These are phyloP conservation scores for Geotria australis DNA, from an alignment of 2,797 vertebrate genomes.

Conservation along the genomic window DNA sequence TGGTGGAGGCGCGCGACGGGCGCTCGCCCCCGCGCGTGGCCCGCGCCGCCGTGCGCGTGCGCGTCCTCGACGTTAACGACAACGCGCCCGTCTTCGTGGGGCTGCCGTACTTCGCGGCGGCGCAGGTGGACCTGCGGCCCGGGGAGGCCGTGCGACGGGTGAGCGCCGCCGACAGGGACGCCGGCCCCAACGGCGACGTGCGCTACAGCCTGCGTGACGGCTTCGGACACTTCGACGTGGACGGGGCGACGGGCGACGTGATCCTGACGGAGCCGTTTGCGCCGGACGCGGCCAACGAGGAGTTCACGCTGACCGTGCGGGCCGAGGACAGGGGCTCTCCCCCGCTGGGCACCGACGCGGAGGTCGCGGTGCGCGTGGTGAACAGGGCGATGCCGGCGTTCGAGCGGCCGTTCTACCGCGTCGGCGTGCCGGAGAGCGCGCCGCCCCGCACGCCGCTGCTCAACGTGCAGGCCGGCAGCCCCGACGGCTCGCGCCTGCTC, in stretches of 20 bases:
- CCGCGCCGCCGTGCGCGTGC: slow-evolving; percentile 52
- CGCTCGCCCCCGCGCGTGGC: slow-evolving; percentile 51
- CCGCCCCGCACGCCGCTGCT: slow-evolving; percentile 47
- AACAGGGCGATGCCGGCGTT: slow-evolving; percentile 97
- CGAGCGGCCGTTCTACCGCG: slow-evolving; percentile 63
- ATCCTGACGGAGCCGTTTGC: slow-evolving; percentile 53
- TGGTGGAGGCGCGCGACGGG: slow-evolving; percentile 67
- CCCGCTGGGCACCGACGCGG: slow-evolving; percentile 31
- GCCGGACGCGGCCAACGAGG: slow-evolving; percentile 70
- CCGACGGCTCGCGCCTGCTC: slow-evolving; percentile 79
- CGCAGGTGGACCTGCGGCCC: slow-evolving; percentile 63
- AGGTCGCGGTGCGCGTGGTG: slow-evolving; percentile 78
- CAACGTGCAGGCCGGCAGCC: slow-evolving; percentile 73
- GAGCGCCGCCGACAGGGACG: slow-evolving; percentile 60
- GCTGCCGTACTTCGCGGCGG: slow-evolving; percentile 81
- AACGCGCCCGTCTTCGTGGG: slow-evolving; percentile 63
- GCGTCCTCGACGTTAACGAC: slow-evolving; percentile 71
- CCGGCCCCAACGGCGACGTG: slow-evolving; percentile 58
- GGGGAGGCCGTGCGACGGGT: slow-evolving; percentile 53
- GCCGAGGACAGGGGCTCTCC: slow-evolving; percentile 57
- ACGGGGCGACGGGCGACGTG: slow-evolving; percentile 34
- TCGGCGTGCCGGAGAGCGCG: slow-evolving; percentile 52
- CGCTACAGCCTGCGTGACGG: slow-evolving; percentile 56
- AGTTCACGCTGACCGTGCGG: slow-evolving; percentile 48
- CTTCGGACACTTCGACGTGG: slow-evolving; percentile 70